Evolutionary conservation across 2,113 vertebrate species (phyloP).

Genomic region (Noturus placidus): DNA sequence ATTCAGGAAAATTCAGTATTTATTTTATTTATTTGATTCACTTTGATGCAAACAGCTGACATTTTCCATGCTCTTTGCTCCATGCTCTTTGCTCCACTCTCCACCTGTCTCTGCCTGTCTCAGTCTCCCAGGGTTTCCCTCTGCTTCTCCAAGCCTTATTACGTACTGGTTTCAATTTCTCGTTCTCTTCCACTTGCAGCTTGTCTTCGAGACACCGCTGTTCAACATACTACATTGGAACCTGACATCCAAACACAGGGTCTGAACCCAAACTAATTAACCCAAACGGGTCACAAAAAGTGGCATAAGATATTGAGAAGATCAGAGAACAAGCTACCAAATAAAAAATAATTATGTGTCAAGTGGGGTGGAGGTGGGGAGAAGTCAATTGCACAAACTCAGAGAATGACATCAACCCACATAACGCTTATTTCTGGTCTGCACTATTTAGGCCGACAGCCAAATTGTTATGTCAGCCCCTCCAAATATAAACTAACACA

Average conservation of each 20-base stretch:
- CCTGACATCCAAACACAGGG: constrained; percentile 48
- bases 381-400: constrained; percentile 49
- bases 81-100: constrained; percentile 6
- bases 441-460: constrained; percentile 29
- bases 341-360: constrained; percentile 52
- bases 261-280: constrained; percentile 62
- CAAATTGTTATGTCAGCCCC: constrained; percentile 44
- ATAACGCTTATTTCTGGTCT: constrained; percentile 21
- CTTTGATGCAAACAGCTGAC: constrained; percentile 7
- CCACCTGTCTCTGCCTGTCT: not conserved
- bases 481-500: constrained; percentile 43
- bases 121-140: constrained; percentile 52
- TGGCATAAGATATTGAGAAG: constrained; percentile 67
- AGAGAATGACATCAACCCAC: constrained; percentile 19
- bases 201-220: constrained; percentile 59
- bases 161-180: constrained; percentile 56
- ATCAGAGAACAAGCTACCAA: constrained; percentile 54
- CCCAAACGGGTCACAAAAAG: constrained; percentile 55
- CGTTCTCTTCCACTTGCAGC: constrained; percentile 39
- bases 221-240: constrained; percentile 4
- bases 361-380: constrained; percentile 24
- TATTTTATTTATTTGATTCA: not conserved
- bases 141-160: constrained; percentile 45
- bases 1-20: not conserved
- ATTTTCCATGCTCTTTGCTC: constrained; percentile 9